phyloP scores from a whole-genome alignment of 1,140 invertebrate species.

The Aphelinus certus region DNA sequence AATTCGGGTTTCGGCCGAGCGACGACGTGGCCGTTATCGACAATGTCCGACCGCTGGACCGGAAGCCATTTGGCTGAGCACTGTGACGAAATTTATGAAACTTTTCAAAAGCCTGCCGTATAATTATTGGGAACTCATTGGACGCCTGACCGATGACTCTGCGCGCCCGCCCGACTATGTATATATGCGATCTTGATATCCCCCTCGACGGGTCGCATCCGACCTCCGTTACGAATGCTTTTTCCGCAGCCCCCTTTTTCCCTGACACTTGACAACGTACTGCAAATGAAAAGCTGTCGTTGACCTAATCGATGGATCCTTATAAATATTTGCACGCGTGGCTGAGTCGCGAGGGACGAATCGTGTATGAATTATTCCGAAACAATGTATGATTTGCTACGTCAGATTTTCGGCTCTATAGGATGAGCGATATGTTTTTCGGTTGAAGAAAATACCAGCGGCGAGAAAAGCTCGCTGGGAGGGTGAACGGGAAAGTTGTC shows the following conservation, averaged over 20 bases:
- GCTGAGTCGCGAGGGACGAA: no score
- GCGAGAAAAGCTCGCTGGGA: no score
- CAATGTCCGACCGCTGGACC: constrained; percentile 62
- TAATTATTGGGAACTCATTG: constrained; percentile 36
- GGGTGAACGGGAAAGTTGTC: no score
- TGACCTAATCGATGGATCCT: constrained; percentile 17
- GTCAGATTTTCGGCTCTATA: no score
- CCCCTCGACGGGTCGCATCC: no score
- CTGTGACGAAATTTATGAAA: constrained; percentile 62
- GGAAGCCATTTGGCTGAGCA: constrained; percentile 59
- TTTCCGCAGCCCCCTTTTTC: constrained; percentile 5
- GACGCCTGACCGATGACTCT: constrained; percentile 24
- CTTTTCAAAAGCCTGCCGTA: constrained; percentile 43
- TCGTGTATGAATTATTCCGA: no score
- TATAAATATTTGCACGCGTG: no score
- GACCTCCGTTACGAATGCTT: background rate
- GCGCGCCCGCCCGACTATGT: background rate
- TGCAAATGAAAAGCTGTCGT: constrained; percentile 38
- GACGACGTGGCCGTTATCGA: constrained; percentile 61
- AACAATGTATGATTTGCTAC: no score
- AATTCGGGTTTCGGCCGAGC: constrained; percentile 49
- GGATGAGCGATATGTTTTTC: no score
- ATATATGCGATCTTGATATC: constrained; percentile 28
- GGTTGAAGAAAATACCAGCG: no score
- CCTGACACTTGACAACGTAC: constrained; percentile 25